A percentile compares a stretch with the other conserved stretches of the same genome.
phyloP scores from a whole-genome alignment of 2,888 invertebrate species.

The Chrysolina americana region DNA sequence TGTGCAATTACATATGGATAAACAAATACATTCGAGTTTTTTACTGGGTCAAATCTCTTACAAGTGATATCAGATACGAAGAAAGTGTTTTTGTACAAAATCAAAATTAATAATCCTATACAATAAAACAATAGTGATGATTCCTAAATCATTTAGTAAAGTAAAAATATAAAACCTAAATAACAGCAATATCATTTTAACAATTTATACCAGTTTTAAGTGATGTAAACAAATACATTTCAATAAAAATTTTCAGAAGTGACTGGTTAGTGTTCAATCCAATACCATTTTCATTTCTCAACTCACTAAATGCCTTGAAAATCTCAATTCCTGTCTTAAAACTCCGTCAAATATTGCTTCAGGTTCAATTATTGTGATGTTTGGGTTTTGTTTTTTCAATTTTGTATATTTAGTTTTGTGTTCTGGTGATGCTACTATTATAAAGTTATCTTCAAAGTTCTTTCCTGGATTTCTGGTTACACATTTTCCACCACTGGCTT shows the following conservation, averaged over 20 bases:
- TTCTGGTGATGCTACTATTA: constrained; percentile 62
- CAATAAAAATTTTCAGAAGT: not conserved
- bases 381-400: constrained; percentile 60
- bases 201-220: not conserved
- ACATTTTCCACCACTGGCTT: constrained; percentile 66
- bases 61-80: too few species aligned
- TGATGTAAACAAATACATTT: not conserved
- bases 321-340: constrained; percentile 63
- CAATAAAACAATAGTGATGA: too few species aligned
- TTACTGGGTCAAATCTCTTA: not conserved
- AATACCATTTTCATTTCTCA: constrained; percentile 15
- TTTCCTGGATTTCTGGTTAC: constrained; percentile 59
- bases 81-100: too few species aligned
- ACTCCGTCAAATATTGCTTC: constrained; percentile 68
- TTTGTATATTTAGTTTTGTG: constrained; percentile 62
- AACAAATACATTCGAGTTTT: constrained; percentile 9
- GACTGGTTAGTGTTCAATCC: not conserved
- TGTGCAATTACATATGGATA: not conserved
- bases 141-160: too few species aligned
- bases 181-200: too few species aligned
- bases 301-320: constrained; percentile 53
- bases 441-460: constrained; percentile 48
- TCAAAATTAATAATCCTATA: too few species aligned
- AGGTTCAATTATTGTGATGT: constrained; percentile 61
- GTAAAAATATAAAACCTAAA: too few species aligned